These are phyloP conservation scores for Regulus satrapa DNA, from an alignment of 2,113 vertebrate genomes.

Conservation along the genomic window DNA sequence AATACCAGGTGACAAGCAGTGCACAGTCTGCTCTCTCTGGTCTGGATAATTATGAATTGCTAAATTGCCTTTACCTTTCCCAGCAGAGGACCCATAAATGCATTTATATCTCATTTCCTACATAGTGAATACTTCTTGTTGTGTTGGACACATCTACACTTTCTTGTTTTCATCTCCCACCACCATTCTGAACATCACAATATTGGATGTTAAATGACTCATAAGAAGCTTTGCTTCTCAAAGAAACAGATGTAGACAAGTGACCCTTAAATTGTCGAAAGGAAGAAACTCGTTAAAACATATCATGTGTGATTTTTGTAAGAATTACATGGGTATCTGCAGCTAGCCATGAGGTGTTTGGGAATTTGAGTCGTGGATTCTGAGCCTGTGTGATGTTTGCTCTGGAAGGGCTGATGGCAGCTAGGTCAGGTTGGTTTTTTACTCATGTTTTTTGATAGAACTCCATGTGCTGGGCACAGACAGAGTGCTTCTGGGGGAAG, in stretches of 20 bases:
- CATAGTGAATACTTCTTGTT: background rate
- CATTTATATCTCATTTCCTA: fast-evolving
- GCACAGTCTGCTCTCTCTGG: background rate
- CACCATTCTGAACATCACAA: background rate
- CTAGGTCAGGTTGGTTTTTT: background rate
- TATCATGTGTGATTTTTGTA: background rate
- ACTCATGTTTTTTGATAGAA: fast-evolving
- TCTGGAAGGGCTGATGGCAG: background rate
- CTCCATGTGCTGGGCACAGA: background rate
- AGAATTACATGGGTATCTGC: background rate
- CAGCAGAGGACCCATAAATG: background rate
- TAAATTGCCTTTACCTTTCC: background rate
- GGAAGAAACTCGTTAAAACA: background rate
- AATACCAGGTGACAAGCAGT: background rate
- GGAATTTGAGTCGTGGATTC: background rate
- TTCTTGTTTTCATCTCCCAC: background rate
- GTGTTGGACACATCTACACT: background rate
- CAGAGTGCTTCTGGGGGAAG: background rate
- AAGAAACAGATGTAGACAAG: background rate
- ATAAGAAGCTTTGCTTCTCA: background rate
- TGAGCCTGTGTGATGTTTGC: background rate
- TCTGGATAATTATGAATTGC: background rate
- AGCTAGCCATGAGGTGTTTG: fast-evolving
- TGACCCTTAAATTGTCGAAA: background rate
- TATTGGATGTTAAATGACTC: background rate